Evolutionary conservation across 2,888 invertebrate species (phyloP), one percentile per base, ranked within the genome.

Genomic region (Iselma pallidipennis): DNA sequence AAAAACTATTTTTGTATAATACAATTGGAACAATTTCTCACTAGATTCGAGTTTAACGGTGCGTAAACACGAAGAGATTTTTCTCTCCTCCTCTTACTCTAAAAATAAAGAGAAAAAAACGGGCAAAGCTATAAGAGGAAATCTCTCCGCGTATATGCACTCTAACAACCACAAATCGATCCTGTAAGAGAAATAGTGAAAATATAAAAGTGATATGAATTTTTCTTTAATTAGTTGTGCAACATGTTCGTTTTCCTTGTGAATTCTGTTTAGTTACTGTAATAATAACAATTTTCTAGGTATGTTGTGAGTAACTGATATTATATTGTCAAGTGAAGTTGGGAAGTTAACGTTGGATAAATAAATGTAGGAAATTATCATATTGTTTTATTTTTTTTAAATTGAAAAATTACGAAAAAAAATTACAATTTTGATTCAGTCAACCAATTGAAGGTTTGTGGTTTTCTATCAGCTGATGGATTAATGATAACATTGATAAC

Each of bases 401-500:
- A 31, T 31, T 31, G 33, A 10, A 31, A 12, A 31, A n/a, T n/a
- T n/a, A n/a, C n/a, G n/a, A n/a, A n/a, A n/a, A n/a, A n/a, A n/a
- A n/a, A n/a, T 37, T 86, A 94, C 72, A 95, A 83, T 81, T 96
- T 96, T 5, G 96, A 95, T 82, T 95, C 93, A 0, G 96, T 96
- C 4, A 96, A 84, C 96, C 96, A 96, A 77, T 87, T 90, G 80
- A 95, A 96, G 16, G 91, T 87, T 83, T 98, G 98, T 37, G 92
- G 89, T 81, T 96, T 97, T 67, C 97, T 88, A 78, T 92, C 94
- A 12, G 97, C 92, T 65, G 89, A 87, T 3, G 96, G 94, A 79
- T 88, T 90, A 57, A 98, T 98, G 74, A 94, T 87, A 23, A 96
- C 90, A 79, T 98, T 98, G 70, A 98, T 93, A 69, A 98, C 88